Conservation (phyloP, 2,888 invertebrate species). For the Formica aserva region DNA sequence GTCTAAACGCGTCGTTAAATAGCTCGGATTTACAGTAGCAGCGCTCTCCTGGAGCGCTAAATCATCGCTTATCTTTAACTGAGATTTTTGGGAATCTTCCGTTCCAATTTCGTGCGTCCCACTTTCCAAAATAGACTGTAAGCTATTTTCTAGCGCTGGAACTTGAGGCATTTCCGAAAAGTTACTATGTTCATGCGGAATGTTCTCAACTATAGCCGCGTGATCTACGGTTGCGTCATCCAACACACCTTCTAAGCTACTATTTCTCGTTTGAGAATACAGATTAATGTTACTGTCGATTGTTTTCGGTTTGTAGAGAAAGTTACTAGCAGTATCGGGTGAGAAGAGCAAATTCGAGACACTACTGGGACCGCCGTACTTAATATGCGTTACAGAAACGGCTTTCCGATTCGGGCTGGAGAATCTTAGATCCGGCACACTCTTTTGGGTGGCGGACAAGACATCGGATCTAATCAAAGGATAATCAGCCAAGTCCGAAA, state of each 20-base stretch:
- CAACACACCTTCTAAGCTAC: constrained; percentile 66
- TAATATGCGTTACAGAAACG: constrained; percentile 59
- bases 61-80: background rate
- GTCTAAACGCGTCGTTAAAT: background rate
- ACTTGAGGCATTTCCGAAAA: constrained; percentile 41
- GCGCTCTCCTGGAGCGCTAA: background rate
- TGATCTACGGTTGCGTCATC: constrained; percentile 3
- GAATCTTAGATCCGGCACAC: constrained; percentile 78
- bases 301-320: constrained; percentile 75
- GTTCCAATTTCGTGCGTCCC: constrained; percentile 37
- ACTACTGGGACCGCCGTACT: constrained; percentile 65
- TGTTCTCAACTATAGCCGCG: constrained; percentile 25
- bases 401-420: constrained; percentile 68
- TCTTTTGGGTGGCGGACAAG: constrained; percentile 75
- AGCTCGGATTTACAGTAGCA: background rate
- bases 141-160: constrained; percentile 75
- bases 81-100: background rate
- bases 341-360: constrained; percentile 73
- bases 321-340: constrained; percentile 80
- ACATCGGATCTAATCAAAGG: constrained; percentile 70
- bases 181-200: background rate
- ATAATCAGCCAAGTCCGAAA: constrained; percentile 75
- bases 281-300: constrained; percentile 79
- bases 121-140: constrained; percentile 77
- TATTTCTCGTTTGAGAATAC: constrained; percentile 75